phyloP scores from a whole-genome alignment of 2,113 vertebrate genomes.

The Corythaeola cristata region DNA sequence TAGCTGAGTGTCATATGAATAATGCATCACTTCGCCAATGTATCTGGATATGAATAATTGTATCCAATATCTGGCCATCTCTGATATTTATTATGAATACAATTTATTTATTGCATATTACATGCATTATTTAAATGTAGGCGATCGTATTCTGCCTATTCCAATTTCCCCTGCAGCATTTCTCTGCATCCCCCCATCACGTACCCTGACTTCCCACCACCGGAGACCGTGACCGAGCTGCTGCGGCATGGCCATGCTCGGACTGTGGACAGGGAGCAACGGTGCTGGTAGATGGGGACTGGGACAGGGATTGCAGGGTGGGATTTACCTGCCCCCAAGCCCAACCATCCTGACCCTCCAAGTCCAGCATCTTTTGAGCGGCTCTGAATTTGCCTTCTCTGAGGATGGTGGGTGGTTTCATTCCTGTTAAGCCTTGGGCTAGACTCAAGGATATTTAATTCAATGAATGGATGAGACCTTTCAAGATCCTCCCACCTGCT shows the following conservation, averaged over 20 bases:
- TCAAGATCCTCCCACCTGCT: constrained; percentile 47
- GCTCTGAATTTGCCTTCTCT: not conserved
- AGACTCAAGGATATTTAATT: constrained; percentile 40
- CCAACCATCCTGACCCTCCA: not conserved
- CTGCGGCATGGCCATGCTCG: fast-evolving
- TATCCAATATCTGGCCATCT: constrained; percentile 3
- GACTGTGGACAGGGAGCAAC: not conserved
- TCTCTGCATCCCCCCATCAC: not conserved
- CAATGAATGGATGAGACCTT: constrained; percentile 58
- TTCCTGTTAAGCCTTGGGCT: not conserved
- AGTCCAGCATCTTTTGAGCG: fast-evolving
- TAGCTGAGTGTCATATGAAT: constrained; percentile 43
- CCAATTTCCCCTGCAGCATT: not conserved
- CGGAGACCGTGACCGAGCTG: fast-evolving
- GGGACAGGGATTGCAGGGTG: not conserved
- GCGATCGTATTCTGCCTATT: not conserved
- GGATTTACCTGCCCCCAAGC: not conserved
- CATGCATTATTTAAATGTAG: constrained; percentile 13
- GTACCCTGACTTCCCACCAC: not conserved
- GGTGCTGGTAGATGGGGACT: not conserved
- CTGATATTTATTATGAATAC: constrained; percentile 12
- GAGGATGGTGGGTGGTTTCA: constrained; percentile 14
- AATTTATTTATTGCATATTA: constrained; percentile 43
- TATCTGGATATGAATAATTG: constrained; percentile 37
- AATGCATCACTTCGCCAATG: constrained; percentile 33